Conservation (phyloP, 2,888 invertebrate species). For the Caenorhabditis japonica region DNA sequence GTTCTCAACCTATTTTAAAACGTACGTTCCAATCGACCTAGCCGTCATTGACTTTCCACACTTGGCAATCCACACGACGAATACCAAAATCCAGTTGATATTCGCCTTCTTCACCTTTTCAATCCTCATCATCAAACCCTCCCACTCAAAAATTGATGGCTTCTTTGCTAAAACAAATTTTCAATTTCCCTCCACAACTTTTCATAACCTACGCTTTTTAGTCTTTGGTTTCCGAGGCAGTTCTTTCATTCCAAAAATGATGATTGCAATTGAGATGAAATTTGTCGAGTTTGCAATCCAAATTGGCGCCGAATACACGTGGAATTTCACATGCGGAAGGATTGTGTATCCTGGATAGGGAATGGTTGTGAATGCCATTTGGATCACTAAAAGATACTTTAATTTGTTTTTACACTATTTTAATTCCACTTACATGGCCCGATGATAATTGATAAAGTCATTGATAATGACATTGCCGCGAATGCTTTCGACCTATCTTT, state of each 20-base stretch:
- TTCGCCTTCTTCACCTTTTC: constrained; percentile 47
- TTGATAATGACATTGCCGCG: constrained; percentile 42
- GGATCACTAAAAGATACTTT: constrained; percentile 58
- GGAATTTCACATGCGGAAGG: constrained; percentile 53
- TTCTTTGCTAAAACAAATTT: constrained; percentile 44
- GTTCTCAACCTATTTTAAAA: too few species aligned
- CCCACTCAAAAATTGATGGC: constrained; percentile 45
- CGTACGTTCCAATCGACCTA: constrained; percentile 51
- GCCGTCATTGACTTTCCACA: constrained; percentile 51
- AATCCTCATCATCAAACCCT: constrained; percentile 43
- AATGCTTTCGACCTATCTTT: constrained; percentile 51
- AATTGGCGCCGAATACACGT: constrained; percentile 69
- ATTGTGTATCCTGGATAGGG: constrained; percentile 62
- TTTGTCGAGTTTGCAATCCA: constrained; percentile 62
- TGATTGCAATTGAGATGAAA: constrained; percentile 62
- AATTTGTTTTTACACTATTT: neutral
- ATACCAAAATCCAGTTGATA: constrained; percentile 47
- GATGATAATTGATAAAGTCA: constrained; percentile 48
- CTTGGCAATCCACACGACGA: constrained; percentile 50
- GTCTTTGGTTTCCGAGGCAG: constrained; percentile 46
- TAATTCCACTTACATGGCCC: constrained; percentile 43
- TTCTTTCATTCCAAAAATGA: constrained; percentile 47
- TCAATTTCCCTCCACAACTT: neutral
- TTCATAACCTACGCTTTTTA: constrained; percentile 28
- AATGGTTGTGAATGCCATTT: constrained; percentile 62